Percentiles rank a stretch among this genome's conserved stretches.
Evolutionary conservation across 2,888 invertebrate genomes (phyloP).

Genomic region (Noctua janthe): DNA sequence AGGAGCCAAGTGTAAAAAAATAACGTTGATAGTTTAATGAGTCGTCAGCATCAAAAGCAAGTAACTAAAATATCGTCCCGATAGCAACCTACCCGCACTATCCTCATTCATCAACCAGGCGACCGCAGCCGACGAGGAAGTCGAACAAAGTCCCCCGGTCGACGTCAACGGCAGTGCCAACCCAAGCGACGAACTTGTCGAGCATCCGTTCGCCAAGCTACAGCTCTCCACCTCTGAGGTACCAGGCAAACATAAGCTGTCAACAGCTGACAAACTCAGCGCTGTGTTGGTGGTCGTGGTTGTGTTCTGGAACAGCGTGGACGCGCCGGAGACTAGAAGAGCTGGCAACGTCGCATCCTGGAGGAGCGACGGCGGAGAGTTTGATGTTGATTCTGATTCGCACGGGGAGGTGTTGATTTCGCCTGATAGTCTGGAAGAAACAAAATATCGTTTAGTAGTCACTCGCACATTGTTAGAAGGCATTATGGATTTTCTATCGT

Average conservation of each 20-base stretch:
- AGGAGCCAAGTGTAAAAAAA: background rate
- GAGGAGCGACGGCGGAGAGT: constrained; percentile 89
- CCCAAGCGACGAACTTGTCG: constrained; percentile 78
- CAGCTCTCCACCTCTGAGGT: constrained; percentile 82
- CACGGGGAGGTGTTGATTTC: constrained; percentile 90
- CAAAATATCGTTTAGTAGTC: background rate
- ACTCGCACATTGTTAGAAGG: background rate
- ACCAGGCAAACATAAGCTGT: constrained; percentile 76
- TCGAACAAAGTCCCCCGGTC: constrained; percentile 83
- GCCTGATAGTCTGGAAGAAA: constrained; percentile 84
- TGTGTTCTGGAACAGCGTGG: constrained; percentile 85
- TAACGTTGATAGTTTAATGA: background rate
- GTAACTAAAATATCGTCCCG: constrained; percentile 17
- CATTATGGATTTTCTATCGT: background rate
- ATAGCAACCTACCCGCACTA: constrained; percentile 83
- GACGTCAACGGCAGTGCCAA: constrained; percentile 85
- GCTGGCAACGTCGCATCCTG: constrained; percentile 86
- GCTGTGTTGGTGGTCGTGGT: constrained; percentile 77
- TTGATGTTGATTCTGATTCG: constrained; percentile 91
- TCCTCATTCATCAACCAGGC: constrained; percentile 91
- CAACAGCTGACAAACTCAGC: constrained; percentile 74
- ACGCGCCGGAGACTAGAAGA: constrained; percentile 85
- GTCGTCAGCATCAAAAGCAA: background rate
- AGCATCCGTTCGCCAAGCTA: constrained; percentile 86
- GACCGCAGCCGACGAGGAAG: constrained; percentile 86